Conservation (phyloP, 2,888 invertebrate species). For the Leuctra nigra region DNA sequence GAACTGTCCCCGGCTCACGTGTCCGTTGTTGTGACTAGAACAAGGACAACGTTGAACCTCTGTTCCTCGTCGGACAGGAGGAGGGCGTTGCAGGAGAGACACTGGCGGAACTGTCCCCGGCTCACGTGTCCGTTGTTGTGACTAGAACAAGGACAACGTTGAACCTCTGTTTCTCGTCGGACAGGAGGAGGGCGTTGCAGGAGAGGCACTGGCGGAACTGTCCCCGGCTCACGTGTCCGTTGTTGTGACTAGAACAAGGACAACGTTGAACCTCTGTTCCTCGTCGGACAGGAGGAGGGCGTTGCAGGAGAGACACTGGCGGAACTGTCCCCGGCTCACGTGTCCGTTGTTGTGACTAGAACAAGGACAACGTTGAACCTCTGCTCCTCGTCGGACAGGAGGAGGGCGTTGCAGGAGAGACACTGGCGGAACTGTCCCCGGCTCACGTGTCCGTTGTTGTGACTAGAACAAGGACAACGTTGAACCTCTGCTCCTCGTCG, state of each 20-base stretch:
- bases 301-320: constrained; percentile 62
- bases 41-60: constrained; percentile 58
- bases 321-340: constrained; percentile 60
- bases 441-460: constrained; percentile 64
- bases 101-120: constrained; percentile 61
- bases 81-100: constrained; percentile 59
- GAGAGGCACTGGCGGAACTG: constrained; percentile 65
- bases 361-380: constrained; percentile 51
- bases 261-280: constrained; percentile 53
- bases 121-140: constrained; percentile 65
- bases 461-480: constrained; percentile 46
- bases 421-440: constrained; percentile 63
- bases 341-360: constrained; percentile 62
- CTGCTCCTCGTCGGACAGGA: constrained; percentile 56
- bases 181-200: constrained; percentile 58
- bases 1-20: constrained; percentile 61
- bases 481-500: constrained; percentile 58
- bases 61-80: constrained; percentile 56
- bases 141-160: constrained; percentile 55
- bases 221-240: constrained; percentile 62
- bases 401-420: constrained; percentile 57
- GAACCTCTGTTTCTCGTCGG: constrained; percentile 58
- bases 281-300: constrained; percentile 56
- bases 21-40: constrained; percentile 59
- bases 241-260: constrained; percentile 48